phyloP scores from a whole-genome alignment of 2,797 vertebrate genomes.

The Varecia variegata region DNA sequence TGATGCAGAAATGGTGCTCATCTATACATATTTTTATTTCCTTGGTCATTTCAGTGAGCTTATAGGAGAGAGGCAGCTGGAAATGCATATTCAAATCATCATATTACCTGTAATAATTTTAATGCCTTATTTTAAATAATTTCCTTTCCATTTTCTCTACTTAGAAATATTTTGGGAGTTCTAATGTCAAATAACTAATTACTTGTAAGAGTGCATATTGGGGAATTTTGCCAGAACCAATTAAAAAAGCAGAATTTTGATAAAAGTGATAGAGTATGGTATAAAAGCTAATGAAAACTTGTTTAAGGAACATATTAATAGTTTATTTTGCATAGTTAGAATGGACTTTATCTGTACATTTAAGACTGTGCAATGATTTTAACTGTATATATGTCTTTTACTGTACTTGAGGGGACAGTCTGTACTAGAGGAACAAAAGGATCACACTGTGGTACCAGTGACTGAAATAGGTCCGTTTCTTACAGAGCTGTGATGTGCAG shows the following conservation, averaged over 20 bases:
- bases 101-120: background rate
- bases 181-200: background rate
- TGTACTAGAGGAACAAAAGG: background rate
- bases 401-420: conserved; percentile 6
- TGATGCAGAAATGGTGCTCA: background rate
- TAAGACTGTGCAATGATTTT: conserved; percentile 63
- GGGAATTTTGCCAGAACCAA: conserved; percentile 45
- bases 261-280: conserved; percentile 62
- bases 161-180: background rate
- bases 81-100: background rate
- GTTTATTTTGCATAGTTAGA: conserved; percentile 69
- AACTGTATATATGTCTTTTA: conserved; percentile 23
- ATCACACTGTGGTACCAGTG: conserved; percentile 23
- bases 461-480: conserved; percentile 67
- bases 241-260: conserved; percentile 62
- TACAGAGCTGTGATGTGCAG: conserved; percentile 39
- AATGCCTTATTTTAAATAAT: background rate
- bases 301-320: conserved; percentile 41
- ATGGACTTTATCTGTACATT: conserved; percentile 62
- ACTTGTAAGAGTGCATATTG: conserved; percentile 53
- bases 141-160: background rate
- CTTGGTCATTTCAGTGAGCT: background rate
- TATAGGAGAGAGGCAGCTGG: background rate
- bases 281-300: conserved; percentile 69
- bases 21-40: background rate